phyloP scores from a whole-genome alignment of 2,113 vertebrate species.

The Microcebus griseorufus region DNA sequence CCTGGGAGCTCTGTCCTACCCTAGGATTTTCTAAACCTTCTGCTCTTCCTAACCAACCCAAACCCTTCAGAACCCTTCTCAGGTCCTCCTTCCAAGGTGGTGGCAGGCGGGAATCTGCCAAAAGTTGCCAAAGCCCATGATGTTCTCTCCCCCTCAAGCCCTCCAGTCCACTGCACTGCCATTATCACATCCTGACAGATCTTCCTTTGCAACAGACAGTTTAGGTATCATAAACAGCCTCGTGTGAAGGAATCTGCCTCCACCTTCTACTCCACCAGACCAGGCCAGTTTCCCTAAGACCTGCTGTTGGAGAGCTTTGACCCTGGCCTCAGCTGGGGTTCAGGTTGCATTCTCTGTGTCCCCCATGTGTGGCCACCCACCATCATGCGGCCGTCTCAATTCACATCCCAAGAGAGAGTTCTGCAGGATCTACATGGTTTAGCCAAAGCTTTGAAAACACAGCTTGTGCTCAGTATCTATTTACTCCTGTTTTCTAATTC shows the following conservation, averaged over 20 bases:
- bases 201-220: neutral
- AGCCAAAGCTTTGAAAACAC: neutral
- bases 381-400: neutral
- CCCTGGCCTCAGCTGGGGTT: neutral
- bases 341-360: neutral
- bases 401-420: neutral
- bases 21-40: neutral
- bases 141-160: neutral
- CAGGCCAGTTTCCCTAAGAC: neutral
- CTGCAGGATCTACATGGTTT: neutral
- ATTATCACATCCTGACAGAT: neutral
- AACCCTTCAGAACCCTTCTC: neutral
- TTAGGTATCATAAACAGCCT: neutral
- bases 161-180: neutral
- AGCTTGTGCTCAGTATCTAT: neutral
- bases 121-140: neutral
- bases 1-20: neutral
- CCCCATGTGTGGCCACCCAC: neutral
- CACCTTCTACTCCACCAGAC: neutral
- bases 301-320: neutral
- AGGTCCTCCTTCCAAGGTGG: neutral
- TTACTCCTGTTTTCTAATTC: neutral
- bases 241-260: neutral
- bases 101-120: accelerated
- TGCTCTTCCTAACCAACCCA: neutral